These are phyloP conservation scores for Dicaeum eximium DNA, from an alignment of 2,113 vertebrate genomes.

Conservation along the genomic window DNA sequence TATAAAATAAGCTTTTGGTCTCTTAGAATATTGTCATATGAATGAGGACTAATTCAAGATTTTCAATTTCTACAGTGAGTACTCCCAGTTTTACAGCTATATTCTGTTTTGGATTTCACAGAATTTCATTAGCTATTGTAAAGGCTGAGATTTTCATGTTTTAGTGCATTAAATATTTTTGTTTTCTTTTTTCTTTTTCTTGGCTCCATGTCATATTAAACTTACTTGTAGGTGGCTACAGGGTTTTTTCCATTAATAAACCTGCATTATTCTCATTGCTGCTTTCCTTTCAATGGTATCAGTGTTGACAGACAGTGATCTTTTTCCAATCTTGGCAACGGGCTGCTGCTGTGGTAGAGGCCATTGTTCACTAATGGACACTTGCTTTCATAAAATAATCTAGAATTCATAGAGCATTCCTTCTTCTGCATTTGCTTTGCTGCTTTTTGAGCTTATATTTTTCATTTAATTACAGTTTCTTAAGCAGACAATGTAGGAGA, in stretches of 20 bases:
- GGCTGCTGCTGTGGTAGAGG: not conserved
- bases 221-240: not conserved
- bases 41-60: not conserved
- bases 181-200: not conserved
- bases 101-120: not conserved
- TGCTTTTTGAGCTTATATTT: conserved; percentile 7
- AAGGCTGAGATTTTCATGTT: not conserved
- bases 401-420: not conserved
- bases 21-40: not conserved
- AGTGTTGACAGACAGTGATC: not conserved
- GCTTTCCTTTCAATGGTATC: not conserved
- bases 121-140: not conserved
- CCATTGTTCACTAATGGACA: not conserved
- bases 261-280: not conserved
- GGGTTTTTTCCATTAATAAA: not conserved
- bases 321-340: not conserved
- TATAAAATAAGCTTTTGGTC: not conserved
- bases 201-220: not conserved
- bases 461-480: not conserved
- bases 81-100: not conserved
- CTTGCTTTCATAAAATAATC: not conserved
- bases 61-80: not conserved
- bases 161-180: not conserved
- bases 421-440: not conserved
- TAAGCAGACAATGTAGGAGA: not conserved